Evolutionary conservation across 2,797 vertebrate species (phyloP), one percentile per base, ranked within the genome.

Genomic region (Sebastes kiyomatsui): DNA sequence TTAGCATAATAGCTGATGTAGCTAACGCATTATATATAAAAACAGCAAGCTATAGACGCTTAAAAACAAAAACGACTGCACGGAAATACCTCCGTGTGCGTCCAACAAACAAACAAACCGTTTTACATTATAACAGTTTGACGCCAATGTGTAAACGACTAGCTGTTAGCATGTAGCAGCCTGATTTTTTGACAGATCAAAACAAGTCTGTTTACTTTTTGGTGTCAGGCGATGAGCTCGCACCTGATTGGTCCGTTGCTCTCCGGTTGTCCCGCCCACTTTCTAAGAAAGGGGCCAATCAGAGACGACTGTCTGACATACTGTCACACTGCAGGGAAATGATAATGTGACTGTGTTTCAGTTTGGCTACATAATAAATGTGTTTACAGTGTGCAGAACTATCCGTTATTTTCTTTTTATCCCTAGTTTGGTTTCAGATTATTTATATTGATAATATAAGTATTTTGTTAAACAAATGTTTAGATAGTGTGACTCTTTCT

Each of bases 191-290:
- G 88, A 91, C 88, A 88, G 25, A 69, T 85, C 87, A 87, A 89
- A 92, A 90, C 82, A 88, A 72, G 46, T 80, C 52, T 88, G 91
- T 91, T 92, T 91, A 91, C 92, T 88, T 91, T 92, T 80, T 87
- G 81, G 25, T 70, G 22, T 83, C 32, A 12, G 80, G 28, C 32
- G 12, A 11, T 30, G n/a, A 86, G 42, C 67, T 87, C 79, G n/a
- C 32, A 70, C 18, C 0, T 55, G 1, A 94, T 93, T 91, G 94
- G 92, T 73, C 49, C 2, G 38, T 0, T 25, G 13, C n/a, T 13
- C 23, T 42, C 2, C 1, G 1, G 0, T 16, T 6, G 32, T 66
- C 83, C 90, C 86, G 58, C 90, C 91, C 27, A 60, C 0, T 35
- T 79, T 20, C 38, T 3, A 6, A 6, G 13, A 3, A 14, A 32